Conservation (phyloP, 2,113 vertebrate species). For the Gymnogyps californianus region DNA sequence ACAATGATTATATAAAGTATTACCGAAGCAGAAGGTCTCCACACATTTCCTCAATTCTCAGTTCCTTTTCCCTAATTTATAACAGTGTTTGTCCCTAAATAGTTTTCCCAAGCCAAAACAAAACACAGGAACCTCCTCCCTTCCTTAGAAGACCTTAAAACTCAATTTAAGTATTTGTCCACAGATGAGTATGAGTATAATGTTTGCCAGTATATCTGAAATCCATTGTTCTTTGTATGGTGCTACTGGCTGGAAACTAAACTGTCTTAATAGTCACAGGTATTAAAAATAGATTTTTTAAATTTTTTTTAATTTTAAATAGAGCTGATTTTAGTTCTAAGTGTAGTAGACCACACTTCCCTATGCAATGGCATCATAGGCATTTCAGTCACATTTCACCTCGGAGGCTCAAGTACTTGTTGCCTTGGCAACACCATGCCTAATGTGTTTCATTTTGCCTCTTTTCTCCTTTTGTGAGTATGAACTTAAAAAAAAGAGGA, state of each 20-base stretch:
- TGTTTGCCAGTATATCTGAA: not conserved
- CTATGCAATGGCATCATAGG: not conserved
- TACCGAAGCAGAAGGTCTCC: not conserved
- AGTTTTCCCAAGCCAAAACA: not conserved
- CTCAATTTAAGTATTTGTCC: not conserved
- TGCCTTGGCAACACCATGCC: constrained; percentile 51
- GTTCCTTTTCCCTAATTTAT: not conserved
- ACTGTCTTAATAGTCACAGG: not conserved
- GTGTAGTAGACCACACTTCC: not conserved
- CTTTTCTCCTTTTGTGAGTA: not conserved
- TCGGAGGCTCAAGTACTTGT: constrained; percentile 1
- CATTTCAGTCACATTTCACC: constrained; percentile 37
- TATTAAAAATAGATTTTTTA: not conserved
- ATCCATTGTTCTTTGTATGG: not conserved
- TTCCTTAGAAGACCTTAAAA: not conserved
- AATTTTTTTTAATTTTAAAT: not conserved
- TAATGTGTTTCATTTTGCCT: constrained; percentile 5
- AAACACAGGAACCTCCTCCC: not conserved
- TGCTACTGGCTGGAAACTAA: not conserved
- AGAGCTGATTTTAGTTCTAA: not conserved
- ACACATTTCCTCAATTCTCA: not conserved
- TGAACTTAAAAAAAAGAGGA: not conserved
- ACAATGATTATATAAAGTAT: not conserved
- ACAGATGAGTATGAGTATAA: not conserved
- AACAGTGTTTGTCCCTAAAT: not conserved